Conservation (phyloP, 2,113 vertebrate species). For the Colaptes auratus region DNA sequence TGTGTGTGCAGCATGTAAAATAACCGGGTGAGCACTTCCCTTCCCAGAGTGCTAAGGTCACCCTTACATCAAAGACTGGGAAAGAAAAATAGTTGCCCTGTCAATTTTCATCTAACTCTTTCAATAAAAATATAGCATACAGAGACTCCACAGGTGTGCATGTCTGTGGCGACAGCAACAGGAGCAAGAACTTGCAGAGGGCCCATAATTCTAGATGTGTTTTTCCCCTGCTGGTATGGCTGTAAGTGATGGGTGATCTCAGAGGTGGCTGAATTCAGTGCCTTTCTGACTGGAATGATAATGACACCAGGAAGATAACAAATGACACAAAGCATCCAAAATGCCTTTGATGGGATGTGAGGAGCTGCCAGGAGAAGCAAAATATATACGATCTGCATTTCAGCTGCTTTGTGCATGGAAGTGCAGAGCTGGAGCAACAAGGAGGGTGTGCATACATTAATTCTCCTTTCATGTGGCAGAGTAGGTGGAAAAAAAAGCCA, state of each 20-base stretch:
- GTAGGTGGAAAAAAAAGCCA: neutral
- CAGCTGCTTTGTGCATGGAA: neutral
- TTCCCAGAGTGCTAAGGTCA: neutral
- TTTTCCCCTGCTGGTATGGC: neutral
- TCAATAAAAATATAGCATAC: neutral
- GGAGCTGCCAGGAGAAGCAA: neutral
- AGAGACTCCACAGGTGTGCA: neutral
- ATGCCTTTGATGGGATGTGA: neutral
- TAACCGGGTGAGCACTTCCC: neutral
- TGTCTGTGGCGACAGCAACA: neutral
- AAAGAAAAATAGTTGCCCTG: neutral
- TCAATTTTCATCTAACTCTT: neutral
- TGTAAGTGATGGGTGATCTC: neutral
- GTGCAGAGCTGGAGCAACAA: neutral
- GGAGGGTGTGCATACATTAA: neutral
- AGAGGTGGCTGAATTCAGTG: neutral
- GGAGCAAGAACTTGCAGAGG: neutral
- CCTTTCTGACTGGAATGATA: slow-evolving; percentile 49
- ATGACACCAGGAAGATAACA: slow-evolving; percentile 24
- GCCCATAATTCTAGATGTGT: neutral
- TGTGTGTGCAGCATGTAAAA: neutral
- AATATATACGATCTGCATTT: neutral
- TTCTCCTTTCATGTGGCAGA: neutral
- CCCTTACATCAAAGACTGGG: neutral
- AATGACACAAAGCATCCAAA: neutral